Percentiles rank a stretch among this genome's conserved stretches.
phyloP scores from a whole-genome alignment of 2,888 invertebrate genomes.

The Pandemis heparana region DNA sequence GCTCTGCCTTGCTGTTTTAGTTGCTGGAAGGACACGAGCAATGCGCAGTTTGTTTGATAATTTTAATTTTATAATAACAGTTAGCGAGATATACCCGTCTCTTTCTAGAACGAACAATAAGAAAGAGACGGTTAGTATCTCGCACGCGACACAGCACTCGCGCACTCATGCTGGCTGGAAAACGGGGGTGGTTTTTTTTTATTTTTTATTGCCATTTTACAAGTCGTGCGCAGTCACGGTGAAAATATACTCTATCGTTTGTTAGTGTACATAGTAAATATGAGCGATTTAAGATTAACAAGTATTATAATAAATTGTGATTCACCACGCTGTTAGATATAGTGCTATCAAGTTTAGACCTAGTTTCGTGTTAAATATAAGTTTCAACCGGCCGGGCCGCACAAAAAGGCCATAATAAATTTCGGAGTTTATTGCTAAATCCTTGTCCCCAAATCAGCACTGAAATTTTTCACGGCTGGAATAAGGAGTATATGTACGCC shows the following conservation, averaged over 20 bases:
- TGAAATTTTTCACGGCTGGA: no score
- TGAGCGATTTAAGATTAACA: slow-evolving; percentile 20
- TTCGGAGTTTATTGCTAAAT: no score
- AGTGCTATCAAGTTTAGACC: slow-evolving; percentile 36
- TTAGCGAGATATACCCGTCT: no score
- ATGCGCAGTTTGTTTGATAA: slow-evolving; percentile 85
- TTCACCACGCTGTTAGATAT: slow-evolving; percentile 34
- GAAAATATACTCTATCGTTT: slow-evolving; percentile 33
- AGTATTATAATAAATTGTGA: slow-evolving; percentile 37
- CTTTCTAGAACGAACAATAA: no score
- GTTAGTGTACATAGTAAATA: slow-evolving; percentile 36
- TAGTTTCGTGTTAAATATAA: slow-evolving; percentile 20
- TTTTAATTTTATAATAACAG: not conserved
- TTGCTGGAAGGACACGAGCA: slow-evolving; percentile 89
- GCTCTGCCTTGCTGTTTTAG: slow-evolving; percentile 93
- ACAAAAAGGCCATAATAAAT: not conserved
- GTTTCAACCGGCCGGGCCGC: slow-evolving; percentile 20
- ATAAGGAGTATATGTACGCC: no score
- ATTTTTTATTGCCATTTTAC: no score
- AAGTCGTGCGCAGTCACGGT: slow-evolving; percentile 24
- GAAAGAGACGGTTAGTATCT: no score
- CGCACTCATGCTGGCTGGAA: no score
- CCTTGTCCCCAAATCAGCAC: no score
- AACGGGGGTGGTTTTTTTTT: no score
- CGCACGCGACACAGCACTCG: no score